phyloP scores from a whole-genome alignment of 2,797 vertebrate genomes.

The Synaphobranchus kaupii region DNA sequence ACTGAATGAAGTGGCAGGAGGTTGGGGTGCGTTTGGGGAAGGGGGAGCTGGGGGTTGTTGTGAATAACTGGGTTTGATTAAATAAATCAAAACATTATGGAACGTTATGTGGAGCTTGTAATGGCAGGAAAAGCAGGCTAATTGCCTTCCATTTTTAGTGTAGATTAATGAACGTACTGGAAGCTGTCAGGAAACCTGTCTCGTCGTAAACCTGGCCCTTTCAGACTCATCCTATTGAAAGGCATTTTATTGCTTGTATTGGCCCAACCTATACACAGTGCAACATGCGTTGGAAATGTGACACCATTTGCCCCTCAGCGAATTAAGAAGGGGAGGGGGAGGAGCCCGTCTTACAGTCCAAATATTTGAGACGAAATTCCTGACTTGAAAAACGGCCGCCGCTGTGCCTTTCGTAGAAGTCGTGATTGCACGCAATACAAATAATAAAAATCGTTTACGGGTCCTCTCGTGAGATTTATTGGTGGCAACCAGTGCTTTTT shows the following conservation, averaged over 20 bases:
- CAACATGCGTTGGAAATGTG: conserved; percentile 50
- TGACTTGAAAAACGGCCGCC: conserved; percentile 37
- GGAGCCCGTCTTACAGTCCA: neutral
- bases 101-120: conserved; percentile 71
- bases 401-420: conserved; percentile 29
- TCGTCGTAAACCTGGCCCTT: neutral
- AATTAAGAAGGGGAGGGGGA: neutral
- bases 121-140: conserved; percentile 63
- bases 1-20: conserved; percentile 71
- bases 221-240: neutral
- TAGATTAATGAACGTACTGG: conserved; percentile 44
- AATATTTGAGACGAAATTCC: conserved; percentile 36
- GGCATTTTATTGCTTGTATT: conserved; percentile 4
- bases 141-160: conserved; percentile 63
- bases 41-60: conserved; percentile 46
- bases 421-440: conserved; percentile 55
- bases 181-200: conserved; percentile 30
- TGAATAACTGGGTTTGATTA: conserved; percentile 72
- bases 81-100: conserved; percentile 73
- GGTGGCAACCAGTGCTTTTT: conserved; percentile 42
- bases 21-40: conserved; percentile 63
- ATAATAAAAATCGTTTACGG: conserved; percentile 51
- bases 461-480: conserved; percentile 40
- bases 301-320: conserved; percentile 43
- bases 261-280: neutral